Evolutionary conservation across 1,140 invertebrate species (phyloP), one percentile per base, ranked within the genome.

Genomic region (Dinoponera quadriceps): DNA sequence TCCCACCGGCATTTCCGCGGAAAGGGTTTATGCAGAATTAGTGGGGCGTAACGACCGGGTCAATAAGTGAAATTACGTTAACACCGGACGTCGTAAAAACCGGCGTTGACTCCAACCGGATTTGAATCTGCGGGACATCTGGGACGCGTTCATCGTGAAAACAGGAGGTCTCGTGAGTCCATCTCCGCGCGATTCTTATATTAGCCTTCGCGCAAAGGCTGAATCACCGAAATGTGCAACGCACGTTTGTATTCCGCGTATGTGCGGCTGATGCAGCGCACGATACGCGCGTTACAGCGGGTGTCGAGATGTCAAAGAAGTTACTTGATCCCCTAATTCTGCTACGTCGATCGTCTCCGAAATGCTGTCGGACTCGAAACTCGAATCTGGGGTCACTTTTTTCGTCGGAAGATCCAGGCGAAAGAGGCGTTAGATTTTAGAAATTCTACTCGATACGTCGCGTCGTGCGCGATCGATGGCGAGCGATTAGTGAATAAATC

Each of bases 61-160:
- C 18, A 38, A 38, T 13, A 85, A 77, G 57, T 66, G 74, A 49
- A 85, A 85, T 86, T 68, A 60, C 72, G 63, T 85, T 27, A 74
- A 74, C 69, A 73, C 60, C 84, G 85, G 83, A 90, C 33, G 86
- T 91, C 83, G 74, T 88, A 85, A 91, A n/a, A 90, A 82, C 18
- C 25, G 5, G 14, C 51, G n/a, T 71, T 60, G 48, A 73, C 9
- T 48, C 4, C 49, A 38, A 60, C 72, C 83, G 71, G 85, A 90
- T 91, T 90, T 88, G 88, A 82, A 85, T 66, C 66, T 27, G 55
- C 66, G 60, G 48, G 69, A 89, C 85, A 91, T 90, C 84, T 90
- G 85, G 90, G 86, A 78, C 66, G 77, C 59, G 65, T 88, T 85
- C 55, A 33, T 69, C 22, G 48, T 38, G 49, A 5, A 54, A 55